Percentiles rank a stretch among this genome's conserved stretches.
These are phyloP conservation scores for Strix aluco DNA, from an alignment of 2,113 vertebrate species.

Conservation along the genomic window DNA sequence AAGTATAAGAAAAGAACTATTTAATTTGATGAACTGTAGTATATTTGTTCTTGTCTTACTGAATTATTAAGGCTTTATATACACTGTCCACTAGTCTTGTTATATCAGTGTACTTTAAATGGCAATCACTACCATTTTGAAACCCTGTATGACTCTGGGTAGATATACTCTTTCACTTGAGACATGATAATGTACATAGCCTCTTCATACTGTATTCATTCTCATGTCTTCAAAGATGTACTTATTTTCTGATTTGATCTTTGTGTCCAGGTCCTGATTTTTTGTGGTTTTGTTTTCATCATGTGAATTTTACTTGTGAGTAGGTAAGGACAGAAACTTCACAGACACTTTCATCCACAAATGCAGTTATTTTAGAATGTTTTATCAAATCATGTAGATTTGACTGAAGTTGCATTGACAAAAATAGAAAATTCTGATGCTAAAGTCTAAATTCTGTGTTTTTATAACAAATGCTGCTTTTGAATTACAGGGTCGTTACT, in stretches of 20 bases:
- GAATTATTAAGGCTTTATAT: not conserved
- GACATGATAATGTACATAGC: not conserved
- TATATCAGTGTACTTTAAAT: not conserved
- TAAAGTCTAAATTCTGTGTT: not conserved
- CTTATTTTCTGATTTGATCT: not conserved
- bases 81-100: not conserved
- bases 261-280: not conserved
- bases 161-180: not conserved
- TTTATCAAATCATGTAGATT: not conserved
- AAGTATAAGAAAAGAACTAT: not conserved
- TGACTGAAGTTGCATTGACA: not conserved
- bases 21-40: not conserved
- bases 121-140: not conserved
- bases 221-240: not conserved
- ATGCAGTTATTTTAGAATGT: not conserved
- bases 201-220: not conserved
- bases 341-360: not conserved
- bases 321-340: not conserved
- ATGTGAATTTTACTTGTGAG: not conserved
- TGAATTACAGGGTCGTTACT: not conserved
- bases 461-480: conserved; percentile 1
- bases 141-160: not conserved
- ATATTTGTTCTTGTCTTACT: not conserved
- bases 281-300: not conserved
- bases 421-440: not conserved